Conservation (phyloP, 1,140 invertebrate species). For the Drosophila aff. region DNA sequence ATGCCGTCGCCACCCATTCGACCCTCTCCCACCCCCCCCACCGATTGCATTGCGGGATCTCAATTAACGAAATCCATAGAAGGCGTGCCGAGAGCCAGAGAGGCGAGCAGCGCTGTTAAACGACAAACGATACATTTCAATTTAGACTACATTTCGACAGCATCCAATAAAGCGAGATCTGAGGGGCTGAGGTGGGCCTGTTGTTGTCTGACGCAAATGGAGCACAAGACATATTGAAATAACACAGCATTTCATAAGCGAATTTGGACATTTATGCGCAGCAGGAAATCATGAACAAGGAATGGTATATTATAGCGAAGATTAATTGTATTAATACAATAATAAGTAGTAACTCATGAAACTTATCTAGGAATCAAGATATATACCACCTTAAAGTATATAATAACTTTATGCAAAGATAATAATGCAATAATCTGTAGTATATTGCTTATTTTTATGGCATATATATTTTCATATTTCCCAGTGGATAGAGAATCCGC, state of each 20-base stretch:
- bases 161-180: constrained; percentile 50
- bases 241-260: constrained; percentile 23
- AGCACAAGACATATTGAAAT: constrained; percentile 42
- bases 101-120: constrained; percentile 22
- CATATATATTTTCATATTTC: not conserved
- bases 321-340: not conserved
- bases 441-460: not conserved
- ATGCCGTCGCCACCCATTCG: not conserved
- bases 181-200: constrained; percentile 23
- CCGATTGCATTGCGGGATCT: constrained; percentile 13
- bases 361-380: too few relatives aligned
- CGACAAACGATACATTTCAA: constrained; percentile 74
- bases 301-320: too few relatives aligned
- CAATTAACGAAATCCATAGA: constrained; percentile 41
- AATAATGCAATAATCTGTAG: too few relatives aligned
- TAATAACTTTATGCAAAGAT: too few relatives aligned
- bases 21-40: not conserved
- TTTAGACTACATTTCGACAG: constrained; percentile 65
- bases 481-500: not conserved
- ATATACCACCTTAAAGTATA: too few relatives aligned
- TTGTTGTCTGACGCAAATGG: constrained; percentile 58
- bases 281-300: not conserved
- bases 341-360: not conserved
- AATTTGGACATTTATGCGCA: constrained; percentile 8
- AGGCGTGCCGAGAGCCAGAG: constrained; percentile 9